These are phyloP conservation scores for Epirrita christyi DNA, from an alignment of 2,888 invertebrate species.

Conservation along the genomic window DNA sequence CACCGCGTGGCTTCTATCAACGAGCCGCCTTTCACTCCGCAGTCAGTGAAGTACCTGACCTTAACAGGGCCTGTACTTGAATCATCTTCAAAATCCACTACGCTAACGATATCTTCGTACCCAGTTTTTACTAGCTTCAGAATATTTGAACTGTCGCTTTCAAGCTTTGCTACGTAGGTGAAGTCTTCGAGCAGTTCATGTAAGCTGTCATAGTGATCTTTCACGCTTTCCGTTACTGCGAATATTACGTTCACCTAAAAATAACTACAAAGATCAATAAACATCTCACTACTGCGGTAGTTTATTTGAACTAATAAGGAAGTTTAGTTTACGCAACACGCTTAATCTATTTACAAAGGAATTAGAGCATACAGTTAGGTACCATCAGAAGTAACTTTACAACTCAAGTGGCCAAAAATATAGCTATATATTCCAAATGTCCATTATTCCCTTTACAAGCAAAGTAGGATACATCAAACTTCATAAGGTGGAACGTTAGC, in stretches of 20 bases:
- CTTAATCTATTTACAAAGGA: conserved; percentile 39
- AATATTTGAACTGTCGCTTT: conserved; percentile 94
- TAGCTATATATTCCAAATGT: neutral
- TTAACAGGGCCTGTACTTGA: conserved; percentile 86
- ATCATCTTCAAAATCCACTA: conserved; percentile 85
- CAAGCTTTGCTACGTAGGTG: conserved; percentile 91
- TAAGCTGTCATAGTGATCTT: conserved; percentile 88
- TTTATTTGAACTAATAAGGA: conserved; percentile 10
- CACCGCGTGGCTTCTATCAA: conserved; percentile 83
- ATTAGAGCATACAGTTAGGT: conserved; percentile 12
- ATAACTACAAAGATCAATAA: conserved; percentile 24
- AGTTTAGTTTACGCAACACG: conserved; percentile 32
- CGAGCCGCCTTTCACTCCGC: conserved; percentile 82
- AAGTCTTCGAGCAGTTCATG: conserved; percentile 88
- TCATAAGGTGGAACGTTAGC: too few relatives aligned
- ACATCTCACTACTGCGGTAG: neutral
- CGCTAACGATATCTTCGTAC: conserved; percentile 90
- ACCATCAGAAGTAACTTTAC: neutral
- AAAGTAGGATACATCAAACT: too few relatives aligned
- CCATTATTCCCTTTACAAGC: too few relatives aligned
- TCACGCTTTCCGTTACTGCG: conserved; percentile 90
- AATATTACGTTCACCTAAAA: conserved; percentile 92
- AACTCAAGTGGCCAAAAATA: conserved; percentile 20
- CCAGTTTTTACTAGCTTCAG: conserved; percentile 92
- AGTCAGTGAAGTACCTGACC: conserved; percentile 89